These are phyloP conservation scores for Steromphala cineraria DNA, from an alignment of 2,888 invertebrate genomes.

Conservation along the genomic window DNA sequence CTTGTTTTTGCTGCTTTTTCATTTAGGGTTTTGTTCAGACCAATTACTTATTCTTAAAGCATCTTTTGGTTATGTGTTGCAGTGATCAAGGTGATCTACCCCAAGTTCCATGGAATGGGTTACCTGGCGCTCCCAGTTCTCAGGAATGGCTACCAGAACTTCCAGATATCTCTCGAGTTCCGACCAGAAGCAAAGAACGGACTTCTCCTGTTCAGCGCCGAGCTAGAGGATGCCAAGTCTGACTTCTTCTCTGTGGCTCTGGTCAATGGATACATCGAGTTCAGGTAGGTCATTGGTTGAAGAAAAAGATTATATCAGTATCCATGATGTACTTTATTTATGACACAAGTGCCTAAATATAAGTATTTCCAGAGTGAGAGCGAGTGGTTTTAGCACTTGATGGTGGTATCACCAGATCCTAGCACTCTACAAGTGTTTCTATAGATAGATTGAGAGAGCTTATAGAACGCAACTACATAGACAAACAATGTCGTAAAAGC, in stretches of 20 bases:
- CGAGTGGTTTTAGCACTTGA: too few relatives aligned
- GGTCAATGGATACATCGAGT: slow-evolving; percentile 87
- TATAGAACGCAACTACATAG: too few relatives aligned
- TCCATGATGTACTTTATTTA: too few relatives aligned
- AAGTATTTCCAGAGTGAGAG: too few relatives aligned
- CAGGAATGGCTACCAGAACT: slow-evolving; percentile 88
- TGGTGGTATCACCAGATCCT: too few relatives aligned
- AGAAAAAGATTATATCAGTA: too few relatives aligned
- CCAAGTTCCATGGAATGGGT: slow-evolving; percentile 90
- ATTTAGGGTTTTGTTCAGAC: background rate
- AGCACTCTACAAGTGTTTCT: too few relatives aligned
- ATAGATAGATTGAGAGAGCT: too few relatives aligned
- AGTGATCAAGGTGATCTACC: slow-evolving; percentile 69
- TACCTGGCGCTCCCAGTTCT: slow-evolving; percentile 91
- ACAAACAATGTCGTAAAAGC: too few relatives aligned
- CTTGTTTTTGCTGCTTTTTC: background rate
- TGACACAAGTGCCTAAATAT: too few relatives aligned
- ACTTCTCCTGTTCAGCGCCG: slow-evolving; percentile 91
- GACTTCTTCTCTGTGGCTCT: slow-evolving; percentile 92
- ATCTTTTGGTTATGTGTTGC: slow-evolving; percentile 18
- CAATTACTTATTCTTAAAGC: background rate
- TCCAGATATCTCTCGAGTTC: slow-evolving; percentile 89
- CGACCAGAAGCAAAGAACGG: slow-evolving; percentile 86
- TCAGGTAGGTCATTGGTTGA: slow-evolving; percentile 79
- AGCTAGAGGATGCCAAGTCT: slow-evolving; percentile 88